These are phyloP conservation scores for Diplosoma virens DNA, from an alignment of 23 tunicate genomes.

Conservation along the genomic window DNA sequence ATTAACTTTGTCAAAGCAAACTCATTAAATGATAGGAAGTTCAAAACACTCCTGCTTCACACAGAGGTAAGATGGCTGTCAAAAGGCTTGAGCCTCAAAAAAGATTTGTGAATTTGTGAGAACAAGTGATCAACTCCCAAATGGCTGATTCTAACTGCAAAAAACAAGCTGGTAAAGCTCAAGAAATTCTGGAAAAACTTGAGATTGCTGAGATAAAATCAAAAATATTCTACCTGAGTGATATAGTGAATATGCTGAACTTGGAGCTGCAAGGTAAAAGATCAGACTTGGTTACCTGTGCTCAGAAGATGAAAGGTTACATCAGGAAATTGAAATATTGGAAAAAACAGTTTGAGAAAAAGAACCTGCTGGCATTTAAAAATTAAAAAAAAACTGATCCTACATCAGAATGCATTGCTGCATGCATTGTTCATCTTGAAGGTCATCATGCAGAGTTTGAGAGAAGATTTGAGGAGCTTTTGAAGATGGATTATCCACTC, in stretches of 20 bases:
- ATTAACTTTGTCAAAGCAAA: conserved; percentile 30
- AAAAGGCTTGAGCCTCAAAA: conserved; percentile 21
- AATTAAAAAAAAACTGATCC: conserved; percentile 23
- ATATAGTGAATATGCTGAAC: conserved; percentile 27
- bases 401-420: conserved; percentile 29
- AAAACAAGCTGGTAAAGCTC: conserved; percentile 8
- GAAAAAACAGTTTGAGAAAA: conserved; percentile 4
- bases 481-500: conserved; percentile 17
- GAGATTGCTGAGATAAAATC: conserved; percentile 21
- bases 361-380: conserved; percentile 7
- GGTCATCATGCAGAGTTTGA: conserved; percentile 29
- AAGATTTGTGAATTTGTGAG: conserved; percentile 22
- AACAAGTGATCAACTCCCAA: conserved; percentile 12
- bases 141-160: conserved; percentile 27
- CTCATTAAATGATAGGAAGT: conserved; percentile 23
- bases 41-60: conserved; percentile 33
- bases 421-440: conserved; percentile 27
- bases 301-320: conserved; percentile 24
- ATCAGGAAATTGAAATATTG: conserved; percentile 19
- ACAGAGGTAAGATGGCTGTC: conserved; percentile 25
- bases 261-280: conserved; percentile 32
- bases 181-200: conserved; percentile 20
- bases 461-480: conserved; percentile 22
- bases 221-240: conserved; percentile 31
- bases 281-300: conserved; percentile 30